Conservation (phyloP, 1,140 invertebrate species). For the Danaus melanippus region DNA sequence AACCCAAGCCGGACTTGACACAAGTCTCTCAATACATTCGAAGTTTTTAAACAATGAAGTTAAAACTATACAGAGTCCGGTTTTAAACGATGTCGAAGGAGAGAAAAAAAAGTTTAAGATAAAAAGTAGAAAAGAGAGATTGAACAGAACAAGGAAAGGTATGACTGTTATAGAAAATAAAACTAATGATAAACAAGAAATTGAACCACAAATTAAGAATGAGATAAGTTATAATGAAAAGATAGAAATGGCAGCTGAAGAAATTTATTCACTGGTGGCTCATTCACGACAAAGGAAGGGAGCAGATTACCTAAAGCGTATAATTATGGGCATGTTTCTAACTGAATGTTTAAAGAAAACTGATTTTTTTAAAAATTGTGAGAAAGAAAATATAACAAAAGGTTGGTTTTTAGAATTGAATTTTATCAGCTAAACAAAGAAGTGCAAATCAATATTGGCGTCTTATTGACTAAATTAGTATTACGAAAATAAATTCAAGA, state of each 20-base stretch:
- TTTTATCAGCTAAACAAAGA: too few relatives aligned
- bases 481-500: too few relatives aligned
- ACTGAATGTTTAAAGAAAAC: slow-evolving; percentile 79
- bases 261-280: slow-evolving; percentile 79
- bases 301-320: slow-evolving; percentile 83
- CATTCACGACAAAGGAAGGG: slow-evolving; percentile 76
- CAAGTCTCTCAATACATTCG: slow-evolving; percentile 68
- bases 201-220: slow-evolving; percentile 32
- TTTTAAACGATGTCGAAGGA: slow-evolving; percentile 50
- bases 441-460: too few relatives aligned
- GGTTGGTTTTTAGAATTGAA: slow-evolving; percentile 22
- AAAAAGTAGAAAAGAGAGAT: slow-evolving; percentile 61
- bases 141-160: slow-evolving; percentile 48
- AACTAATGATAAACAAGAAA: slow-evolving; percentile 26
- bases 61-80: slow-evolving; percentile 48
- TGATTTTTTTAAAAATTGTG: slow-evolving; percentile 72
- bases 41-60: slow-evolving; percentile 53
- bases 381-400: slow-evolving; percentile 29
- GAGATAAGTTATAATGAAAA: slow-evolving; percentile 43
- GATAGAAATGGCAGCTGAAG: slow-evolving; percentile 44
- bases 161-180: slow-evolving; percentile 41
- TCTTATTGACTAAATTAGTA: too few relatives aligned
- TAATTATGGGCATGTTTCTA: slow-evolving; percentile 85
- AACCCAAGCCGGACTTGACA: slow-evolving; percentile 74
- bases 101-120: slow-evolving; percentile 49